phyloP scores from a whole-genome alignment of 2,888 invertebrate genomes.

The Drosophila trichaetosa region DNA sequence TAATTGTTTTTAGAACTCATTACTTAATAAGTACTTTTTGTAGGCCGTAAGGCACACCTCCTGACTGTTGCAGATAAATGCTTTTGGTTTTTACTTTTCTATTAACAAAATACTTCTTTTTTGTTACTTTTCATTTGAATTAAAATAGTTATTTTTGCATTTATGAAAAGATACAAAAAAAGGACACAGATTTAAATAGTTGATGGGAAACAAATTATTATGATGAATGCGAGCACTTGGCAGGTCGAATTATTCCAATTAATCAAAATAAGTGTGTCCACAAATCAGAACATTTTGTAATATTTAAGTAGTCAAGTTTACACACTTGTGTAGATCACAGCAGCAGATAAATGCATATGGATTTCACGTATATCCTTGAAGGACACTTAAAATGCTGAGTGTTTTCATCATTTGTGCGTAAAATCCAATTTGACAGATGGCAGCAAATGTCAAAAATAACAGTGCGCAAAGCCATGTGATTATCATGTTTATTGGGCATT shows the following conservation, averaged over 20 bases:
- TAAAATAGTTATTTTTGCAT: not conserved
- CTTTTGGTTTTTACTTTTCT: not conserved
- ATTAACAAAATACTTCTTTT: not conserved
- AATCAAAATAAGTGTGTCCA: not conserved
- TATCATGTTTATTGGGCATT: slow-evolving; percentile 18
- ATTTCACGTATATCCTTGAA: not conserved
- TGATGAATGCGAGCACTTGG: not conserved
- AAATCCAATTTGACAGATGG: slow-evolving; percentile 55
- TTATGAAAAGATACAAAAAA: not conserved
- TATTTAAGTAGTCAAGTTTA: not conserved
- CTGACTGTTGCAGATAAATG: not conserved
- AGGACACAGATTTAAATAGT: not conserved
- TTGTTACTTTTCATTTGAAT: not conserved
- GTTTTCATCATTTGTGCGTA: slow-evolving; percentile 35
- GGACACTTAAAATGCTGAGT: slow-evolving; percentile 28
- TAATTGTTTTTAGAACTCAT: not conserved
- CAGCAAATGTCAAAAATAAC: slow-evolving; percentile 19
- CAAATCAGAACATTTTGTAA: not conserved
- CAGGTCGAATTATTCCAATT: not conserved
- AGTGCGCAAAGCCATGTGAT: slow-evolving; percentile 1
- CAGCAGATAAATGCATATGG: not conserved
- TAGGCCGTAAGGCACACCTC: not conserved
- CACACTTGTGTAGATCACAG: not conserved
- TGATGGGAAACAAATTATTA: not conserved
- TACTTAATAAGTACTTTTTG: not conserved